A percentile compares a stretch with the other conserved stretches of the same genome.
phyloP scores from a whole-genome alignment of 2,113 vertebrate species.

The Bujurquina vittata region DNA sequence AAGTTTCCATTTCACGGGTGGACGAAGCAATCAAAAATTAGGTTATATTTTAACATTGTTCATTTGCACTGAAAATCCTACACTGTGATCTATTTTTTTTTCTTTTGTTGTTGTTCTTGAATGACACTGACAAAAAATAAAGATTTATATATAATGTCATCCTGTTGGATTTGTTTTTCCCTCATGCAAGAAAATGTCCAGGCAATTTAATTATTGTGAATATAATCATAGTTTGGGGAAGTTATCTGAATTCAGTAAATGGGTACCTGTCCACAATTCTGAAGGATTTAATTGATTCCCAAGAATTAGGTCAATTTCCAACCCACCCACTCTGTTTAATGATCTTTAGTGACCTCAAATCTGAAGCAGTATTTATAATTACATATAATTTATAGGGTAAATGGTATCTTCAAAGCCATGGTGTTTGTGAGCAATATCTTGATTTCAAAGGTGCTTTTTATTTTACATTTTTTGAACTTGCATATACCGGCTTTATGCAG shows the following conservation, averaged over 20 bases:
- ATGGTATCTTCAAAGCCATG: too few species aligned
- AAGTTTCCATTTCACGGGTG: slow-evolving; percentile 9
- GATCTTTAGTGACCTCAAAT: neutral
- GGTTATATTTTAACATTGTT: slow-evolving; percentile 49
- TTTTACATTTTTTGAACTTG: too few species aligned
- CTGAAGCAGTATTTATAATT: neutral
- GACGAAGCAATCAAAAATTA: slow-evolving; percentile 22
- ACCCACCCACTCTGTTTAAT: too few species aligned
- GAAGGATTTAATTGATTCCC: too few species aligned
- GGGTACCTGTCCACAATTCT: too few species aligned
- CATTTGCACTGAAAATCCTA: slow-evolving; percentile 69
- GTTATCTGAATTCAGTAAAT: neutral
- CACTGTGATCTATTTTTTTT: slow-evolving; percentile 69
- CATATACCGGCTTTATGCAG: too few species aligned
- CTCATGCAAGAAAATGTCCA: neutral
- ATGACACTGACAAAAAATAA: slow-evolving; percentile 51
- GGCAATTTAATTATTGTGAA: neutral
- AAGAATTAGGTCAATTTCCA: too few species aligned
- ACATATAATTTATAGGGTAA: neutral
- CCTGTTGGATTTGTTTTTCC: neutral
- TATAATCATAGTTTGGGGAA: neutral
- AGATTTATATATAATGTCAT: slow-evolving; percentile 34
- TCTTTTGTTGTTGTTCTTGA: slow-evolving; percentile 51
- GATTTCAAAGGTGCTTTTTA: too few species aligned
- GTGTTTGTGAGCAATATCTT: too few species aligned